These are phyloP conservation scores for Mormyrus iriodes DNA, from an alignment of 2,113 vertebrate species.

Conservation along the genomic window DNA sequence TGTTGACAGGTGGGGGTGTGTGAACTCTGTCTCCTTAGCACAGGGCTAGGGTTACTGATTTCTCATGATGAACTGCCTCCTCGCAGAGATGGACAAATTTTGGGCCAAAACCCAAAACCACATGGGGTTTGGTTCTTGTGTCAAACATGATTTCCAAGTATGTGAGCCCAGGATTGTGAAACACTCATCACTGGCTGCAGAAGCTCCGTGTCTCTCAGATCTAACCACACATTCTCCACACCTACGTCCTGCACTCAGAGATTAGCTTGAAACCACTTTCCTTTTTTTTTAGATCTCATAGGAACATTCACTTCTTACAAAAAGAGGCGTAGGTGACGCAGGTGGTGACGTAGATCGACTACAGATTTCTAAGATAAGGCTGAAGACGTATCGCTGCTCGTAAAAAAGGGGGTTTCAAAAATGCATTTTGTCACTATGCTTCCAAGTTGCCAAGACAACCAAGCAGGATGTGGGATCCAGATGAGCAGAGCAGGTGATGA, in stretches of 20 bases:
- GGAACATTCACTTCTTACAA: not conserved
- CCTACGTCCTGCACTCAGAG: not conserved
- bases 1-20: not conserved
- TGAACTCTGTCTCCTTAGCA: not conserved
- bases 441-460: slow-evolving; percentile 58
- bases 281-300: not conserved
- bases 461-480: slow-evolving; percentile 61
- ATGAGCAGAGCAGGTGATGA: slow-evolving; percentile 34
- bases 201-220: not conserved
- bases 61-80: not conserved
- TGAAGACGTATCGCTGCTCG: slow-evolving; percentile 48
- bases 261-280: slow-evolving; percentile 9
- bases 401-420: slow-evolving; percentile 24
- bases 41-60: not conserved
- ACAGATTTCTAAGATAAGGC: slow-evolving; percentile 51
- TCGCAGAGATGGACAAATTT: not conserved
- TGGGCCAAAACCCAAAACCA: not conserved
- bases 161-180: not conserved
- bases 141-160: not conserved
- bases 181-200: not conserved
- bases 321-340: not conserved
- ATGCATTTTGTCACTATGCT: slow-evolving; percentile 41
- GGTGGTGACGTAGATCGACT: slow-evolving; percentile 30
- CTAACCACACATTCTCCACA: slow-evolving; percentile 1
- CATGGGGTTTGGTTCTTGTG: not conserved